Percentiles rank a stretch among this genome's conserved stretches.
Conservation (phyloP, 1,140 invertebrate species). For the Megathymus violae region DNA sequence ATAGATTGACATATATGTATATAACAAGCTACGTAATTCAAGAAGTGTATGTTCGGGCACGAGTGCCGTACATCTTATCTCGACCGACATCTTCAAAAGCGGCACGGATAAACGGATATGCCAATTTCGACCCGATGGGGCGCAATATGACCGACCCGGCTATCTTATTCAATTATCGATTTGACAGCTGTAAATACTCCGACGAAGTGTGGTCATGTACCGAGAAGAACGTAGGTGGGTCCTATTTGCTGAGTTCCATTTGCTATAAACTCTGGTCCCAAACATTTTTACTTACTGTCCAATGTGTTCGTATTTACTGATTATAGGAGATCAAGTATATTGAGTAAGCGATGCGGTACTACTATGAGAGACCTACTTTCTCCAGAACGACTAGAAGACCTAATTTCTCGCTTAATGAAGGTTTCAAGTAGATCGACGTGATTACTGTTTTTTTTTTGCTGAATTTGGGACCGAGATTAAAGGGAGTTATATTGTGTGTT, state of each 20-base stretch:
- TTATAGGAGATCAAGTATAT: too few relatives aligned
- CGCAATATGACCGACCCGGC: conserved; percentile 46
- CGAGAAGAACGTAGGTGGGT: conserved; percentile 1
- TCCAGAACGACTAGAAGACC: too few relatives aligned
- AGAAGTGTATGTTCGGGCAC: conserved; percentile 21
- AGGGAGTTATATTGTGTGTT: too few relatives aligned
- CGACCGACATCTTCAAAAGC: conserved; percentile 26
- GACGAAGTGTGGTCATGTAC: conserved; percentile 1
- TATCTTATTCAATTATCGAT: conserved; percentile 61
- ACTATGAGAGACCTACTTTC: too few relatives aligned
- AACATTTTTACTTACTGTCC: too few relatives aligned
- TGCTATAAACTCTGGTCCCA: background rate
- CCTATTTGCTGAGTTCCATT: background rate
- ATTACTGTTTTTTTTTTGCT: too few relatives aligned
- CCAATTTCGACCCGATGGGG: conserved; percentile 52
- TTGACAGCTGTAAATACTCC: conserved; percentile 39
- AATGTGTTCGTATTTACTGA: too few relatives aligned
- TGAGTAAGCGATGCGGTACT: too few relatives aligned
- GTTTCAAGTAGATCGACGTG: too few relatives aligned
- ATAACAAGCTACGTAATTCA: conserved; percentile 13
- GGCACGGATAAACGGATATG: conserved; percentile 48
- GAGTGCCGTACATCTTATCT: conserved; percentile 24
- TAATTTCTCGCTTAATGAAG: too few relatives aligned
- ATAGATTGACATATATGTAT: too few relatives aligned
- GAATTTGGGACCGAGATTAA: too few relatives aligned